Base-by-base conservation (phyloP, 2,113 vertebrate species). In the Neodontobutis hainanensis region DNA sequence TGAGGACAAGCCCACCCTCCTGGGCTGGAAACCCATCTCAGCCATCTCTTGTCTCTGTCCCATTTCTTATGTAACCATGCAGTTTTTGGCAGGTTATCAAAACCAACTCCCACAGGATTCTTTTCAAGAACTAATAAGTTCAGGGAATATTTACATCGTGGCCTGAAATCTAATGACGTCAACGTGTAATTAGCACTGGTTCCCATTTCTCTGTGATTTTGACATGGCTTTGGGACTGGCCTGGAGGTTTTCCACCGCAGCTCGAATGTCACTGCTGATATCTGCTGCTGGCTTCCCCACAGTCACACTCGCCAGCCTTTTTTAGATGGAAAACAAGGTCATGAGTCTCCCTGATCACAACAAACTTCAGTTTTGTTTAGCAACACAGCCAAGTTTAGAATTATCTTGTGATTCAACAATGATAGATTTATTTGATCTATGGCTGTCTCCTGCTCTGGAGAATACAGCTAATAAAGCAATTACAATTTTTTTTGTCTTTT, bases 141-240 rank as follows among this genome's bases (percentile, higher is more conserved):
- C 56, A 68, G 60, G 68, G 71, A 80, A 80, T 85, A 75, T 82
- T 69, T 78, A 58, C 77, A 63, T 80, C 64, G 74, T 58, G 45
- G 55, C 66, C 57, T 51, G 44, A 34, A 40, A 36, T 53, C 27
- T 46, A 16, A 16, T 61, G 10, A 65, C 4, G 61, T 16, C 19
- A 45, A 64, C 16, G 14, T 8, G 11, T 46, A 46, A 38, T 27
- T 36, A 5, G 15, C 49, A 50, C 3, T 4, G 36, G 15, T 48
- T 38, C 34, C 45, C 10, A 51, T 10, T 36, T 59, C 12, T 61
- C 10, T 75, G 56, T 47, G 59, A 15, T 56, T 61, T 0, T 11
- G 60, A 15, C 0, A 32, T 40, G 16, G 3, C 51, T 68, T 5
- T 40, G 38, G 8, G 38, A 40, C 15, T 61, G 45, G 46, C 59